Base-by-base conservation (phyloP, 2,888 invertebrate species). In the Sericinus montela region DNA sequence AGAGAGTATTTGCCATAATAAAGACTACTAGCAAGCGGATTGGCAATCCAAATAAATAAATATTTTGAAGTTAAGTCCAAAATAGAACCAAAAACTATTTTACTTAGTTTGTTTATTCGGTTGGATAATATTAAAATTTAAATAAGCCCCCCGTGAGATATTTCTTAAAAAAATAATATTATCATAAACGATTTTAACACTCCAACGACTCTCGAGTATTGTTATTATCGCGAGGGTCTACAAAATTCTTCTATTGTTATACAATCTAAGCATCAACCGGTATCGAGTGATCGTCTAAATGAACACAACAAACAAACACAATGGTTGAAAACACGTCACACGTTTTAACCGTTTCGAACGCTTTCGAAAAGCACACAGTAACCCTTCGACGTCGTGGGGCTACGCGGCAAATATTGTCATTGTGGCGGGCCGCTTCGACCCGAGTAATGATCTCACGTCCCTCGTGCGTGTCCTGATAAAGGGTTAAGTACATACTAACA, bases 401-500 rank as follows among this genome's bases (percentile, higher is more conserved):
- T 55, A 50, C 50, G 53, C 53, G 51, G 57, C 56, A 59, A 68
- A 64, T 63, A 52, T 70, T 67, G 62, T 66, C 69, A 75, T 76
- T 75, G 75, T 72, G 58, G 64, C 62, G 65, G 69, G 69, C 66
- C 72, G 57, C 63, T 60, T 64, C 77, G 80, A 76, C 82, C 83
- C 81, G 63, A 59, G 75, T 85, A 87, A 86, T 82, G 85, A 78
- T 83, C 83, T 81, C 87, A 86, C 87, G 87, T 86, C 73, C 85
- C 76, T 78, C 76, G 83, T 85, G 86, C 87, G 86, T 85, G 86
- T 77, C 74, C 75, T 78, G 87, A 87, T 88, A 85, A 87, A 87
- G 87, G 87, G 87, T 87, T 88, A 87, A 88, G 83, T 85, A 86
- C 82, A 83, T 75, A 84, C 84, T 86, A 86, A 87, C 86, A 83